Base-by-base conservation (phyloP, 2,888 invertebrate genomes). In the Rhamphomyia laevipes region DNA sequence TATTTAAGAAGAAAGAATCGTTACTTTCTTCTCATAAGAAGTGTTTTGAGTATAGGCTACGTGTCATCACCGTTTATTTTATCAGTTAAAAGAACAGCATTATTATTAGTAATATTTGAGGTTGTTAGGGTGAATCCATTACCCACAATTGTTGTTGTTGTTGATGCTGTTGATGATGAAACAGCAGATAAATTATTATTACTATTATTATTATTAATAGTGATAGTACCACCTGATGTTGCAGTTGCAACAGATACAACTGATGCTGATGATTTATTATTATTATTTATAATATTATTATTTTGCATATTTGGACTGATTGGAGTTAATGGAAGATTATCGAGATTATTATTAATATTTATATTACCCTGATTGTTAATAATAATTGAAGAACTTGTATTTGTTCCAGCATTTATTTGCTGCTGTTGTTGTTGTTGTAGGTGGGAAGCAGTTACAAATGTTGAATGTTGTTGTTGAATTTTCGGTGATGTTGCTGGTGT, bases 401-500 rank as follows among this genome's bases (percentile, higher is more conserved):
- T 35, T 35, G 35, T 35, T 35, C n/a, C n/a, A n/a, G n/a, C 35
- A 35, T 27, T 27, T 27, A 12, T 43, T 33, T 33, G 23, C 23
- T 27, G 23, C 21, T 21, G 21, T 27, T 57, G 62, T 51, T 61
- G 63, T 51, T 60, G 62, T 51, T 58, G 53, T 57, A 60, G 56
- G 56, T 52, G 53, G 50, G 43, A 55, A 52, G 53, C 46, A 47
- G 53, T 51, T 48, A 53, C 50, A 54, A 54, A 47, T 52, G 62
- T 59, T 51, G 62, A 55, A 47, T 65, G 61, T 50, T 67, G 66
- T 44, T 66, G 65, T 46, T 66, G 65, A 59, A 68, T 67, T 58
- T 70, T 70, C 59, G 76, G 70, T 49, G 76, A 74, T 38, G 76
- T 71, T 51, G 66, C 70, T 11, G 77, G 75, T 17, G 77, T 75